phyloP scores from a whole-genome alignment of 2,797 vertebrate genomes.

The Sebastes steindachneri region DNA sequence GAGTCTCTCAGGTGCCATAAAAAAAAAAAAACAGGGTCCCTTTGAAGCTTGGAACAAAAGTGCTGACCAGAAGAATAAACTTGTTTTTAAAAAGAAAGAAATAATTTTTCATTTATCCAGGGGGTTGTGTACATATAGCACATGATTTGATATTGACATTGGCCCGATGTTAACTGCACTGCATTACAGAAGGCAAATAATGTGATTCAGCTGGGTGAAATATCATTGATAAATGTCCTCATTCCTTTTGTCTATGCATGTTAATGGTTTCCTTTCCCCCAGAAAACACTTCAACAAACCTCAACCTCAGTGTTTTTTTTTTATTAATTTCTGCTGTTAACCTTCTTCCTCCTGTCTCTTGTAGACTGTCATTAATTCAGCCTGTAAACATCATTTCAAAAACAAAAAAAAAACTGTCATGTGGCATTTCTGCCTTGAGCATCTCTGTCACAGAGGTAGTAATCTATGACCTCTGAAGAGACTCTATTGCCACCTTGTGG shows the following conservation, averaged over 20 bases:
- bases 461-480: slow-evolving; percentile 46
- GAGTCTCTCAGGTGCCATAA: slow-evolving; percentile 84
- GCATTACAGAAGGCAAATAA: neutral
- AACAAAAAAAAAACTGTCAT: neutral
- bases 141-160: slow-evolving; percentile 10
- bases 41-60: slow-evolving; percentile 75
- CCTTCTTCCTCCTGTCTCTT: neutral
- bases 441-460: slow-evolving; percentile 4
- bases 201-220: neutral
- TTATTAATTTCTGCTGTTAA: neutral
- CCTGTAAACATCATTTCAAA: neutral
- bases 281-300: neutral
- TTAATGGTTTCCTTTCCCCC: neutral
- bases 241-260: neutral
- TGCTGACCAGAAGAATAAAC: slow-evolving; percentile 80
- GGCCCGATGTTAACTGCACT: neutral
- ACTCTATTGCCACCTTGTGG: slow-evolving; percentile 77
- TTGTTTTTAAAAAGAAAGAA: slow-evolving; percentile 17
- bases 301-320: neutral
- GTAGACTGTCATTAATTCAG: neutral
- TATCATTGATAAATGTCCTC: neutral
- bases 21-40: slow-evolving; percentile 49
- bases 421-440: neutral
- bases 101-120: slow-evolving; percentile 16
- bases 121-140: neutral